phyloP scores from a whole-genome alignment of 2,797 vertebrate genomes.

The Sardinella longiceps region DNA sequence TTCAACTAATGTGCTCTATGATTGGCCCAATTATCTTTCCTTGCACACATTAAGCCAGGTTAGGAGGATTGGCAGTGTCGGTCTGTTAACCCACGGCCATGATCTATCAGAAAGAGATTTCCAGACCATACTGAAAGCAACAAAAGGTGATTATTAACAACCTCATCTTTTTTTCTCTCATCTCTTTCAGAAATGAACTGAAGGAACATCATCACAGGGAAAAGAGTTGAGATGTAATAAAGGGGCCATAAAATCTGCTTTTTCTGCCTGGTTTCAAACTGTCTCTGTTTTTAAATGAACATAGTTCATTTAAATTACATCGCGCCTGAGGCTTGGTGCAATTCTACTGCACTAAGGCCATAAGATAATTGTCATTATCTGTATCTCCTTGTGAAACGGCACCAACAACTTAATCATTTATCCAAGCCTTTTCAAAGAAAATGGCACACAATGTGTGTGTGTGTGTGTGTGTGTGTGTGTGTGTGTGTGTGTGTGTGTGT shows the following conservation, averaged over 20 bases:
- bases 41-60: background rate
- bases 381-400: background rate
- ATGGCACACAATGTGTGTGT: too few species aligned
- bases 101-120: background rate
- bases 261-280: background rate
- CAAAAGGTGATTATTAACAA: conserved; percentile 2
- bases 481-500: too few species aligned
- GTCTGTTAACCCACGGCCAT: background rate
- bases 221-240: background rate
- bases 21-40: background rate
- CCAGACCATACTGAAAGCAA: background rate
- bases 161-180: background rate
- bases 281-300: background rate
- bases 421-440: too few species aligned
- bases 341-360: background rate
- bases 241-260: background rate
- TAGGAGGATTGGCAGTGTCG: background rate
- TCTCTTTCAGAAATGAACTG: background rate
- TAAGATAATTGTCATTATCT: background rate
- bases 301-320: conserved; percentile 1
- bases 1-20: background rate
- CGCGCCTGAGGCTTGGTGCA: background rate
- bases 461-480: too few species aligned
- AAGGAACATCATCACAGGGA: background rate
- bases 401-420: background rate